Evolutionary conservation across 2,888 invertebrate genomes (phyloP), one percentile per base, ranked within the genome.

Genomic region (Lasioglossum zephyrum): DNA sequence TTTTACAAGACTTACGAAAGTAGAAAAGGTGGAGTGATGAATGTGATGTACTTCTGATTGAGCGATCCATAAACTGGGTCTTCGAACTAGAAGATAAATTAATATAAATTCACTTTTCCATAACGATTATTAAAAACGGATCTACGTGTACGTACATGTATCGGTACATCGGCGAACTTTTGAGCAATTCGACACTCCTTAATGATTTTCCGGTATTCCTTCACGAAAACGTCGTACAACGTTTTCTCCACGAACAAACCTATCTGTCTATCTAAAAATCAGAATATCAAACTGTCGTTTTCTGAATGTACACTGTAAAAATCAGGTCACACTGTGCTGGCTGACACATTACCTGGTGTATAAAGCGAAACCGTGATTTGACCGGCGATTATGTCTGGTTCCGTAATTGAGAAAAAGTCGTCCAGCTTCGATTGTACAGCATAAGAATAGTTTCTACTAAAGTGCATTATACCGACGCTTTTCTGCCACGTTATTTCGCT

Each of bases 11-110:
- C 97, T 97, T 95, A 98, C 98, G 97, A 97, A 90, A 98, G 96
- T 89, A 99, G 96, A 76, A 98, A 97, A 8, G 98, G 98, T 0
- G 98, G 98, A 0, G 98, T 97, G 96, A 98, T 97, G 94, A 98
- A 99, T 84, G 97, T 96, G 9, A 97, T 96, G 94, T 97, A 98
- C 87, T 97, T 97, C 4, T 97, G 96, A 81, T 97, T 96, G 80
- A 95, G 95, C 18, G 95, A 95, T 2, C 98, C 98, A 93, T 96
- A 98, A 70, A 98, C 95, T 0, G 98, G 97, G 16, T 97, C 96
- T 82, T 97, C 95, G 92, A 98, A 97, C 95, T 97, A 94, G 2
- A 92, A 91, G 81, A 44, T 73, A 80, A 74, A 94, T 9, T 44
- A 22, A 49, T 39, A 18, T 39, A 31, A 16, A 41, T 22, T 41